These are phyloP conservation scores for Saccostrea glomerata DNA, from an alignment of 1,140 invertebrate species.

Conservation along the genomic window DNA sequence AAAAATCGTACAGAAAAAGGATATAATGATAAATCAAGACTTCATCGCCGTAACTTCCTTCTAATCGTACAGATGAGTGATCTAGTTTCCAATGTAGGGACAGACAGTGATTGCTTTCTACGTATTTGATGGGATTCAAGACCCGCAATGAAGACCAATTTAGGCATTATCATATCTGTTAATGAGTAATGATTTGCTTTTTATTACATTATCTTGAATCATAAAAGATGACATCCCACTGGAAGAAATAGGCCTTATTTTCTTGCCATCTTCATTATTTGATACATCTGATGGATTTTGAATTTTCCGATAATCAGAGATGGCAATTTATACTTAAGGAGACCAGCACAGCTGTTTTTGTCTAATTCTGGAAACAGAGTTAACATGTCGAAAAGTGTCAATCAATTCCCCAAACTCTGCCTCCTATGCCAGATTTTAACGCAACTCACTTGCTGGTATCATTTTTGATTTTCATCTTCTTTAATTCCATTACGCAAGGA, in stretches of 20 bases:
- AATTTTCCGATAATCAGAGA: not conserved
- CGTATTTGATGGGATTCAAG: slow-evolving; percentile 19
- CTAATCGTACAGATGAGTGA: not conserved
- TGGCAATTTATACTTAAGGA: not conserved
- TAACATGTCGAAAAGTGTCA: not conserved
- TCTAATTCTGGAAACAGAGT: not conserved
- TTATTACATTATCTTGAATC: slow-evolving; percentile 28
- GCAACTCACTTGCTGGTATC: not conserved
- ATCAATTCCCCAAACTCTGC: not conserved
- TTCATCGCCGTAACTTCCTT: not conserved
- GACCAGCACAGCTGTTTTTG: not conserved
- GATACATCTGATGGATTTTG: slow-evolving; percentile 24
- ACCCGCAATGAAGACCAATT: not conserved
- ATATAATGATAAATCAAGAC: slow-evolving; percentile 16
- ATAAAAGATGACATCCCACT: slow-evolving; percentile 31
- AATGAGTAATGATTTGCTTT: slow-evolving; percentile 28
- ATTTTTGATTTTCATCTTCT: not conserved
- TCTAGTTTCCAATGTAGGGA: not conserved
- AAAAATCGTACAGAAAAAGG: not conserved
- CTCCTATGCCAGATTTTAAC: not conserved
- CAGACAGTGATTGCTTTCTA: slow-evolving; percentile 9
- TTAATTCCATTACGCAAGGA: not conserved
- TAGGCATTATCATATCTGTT: slow-evolving; percentile 26
- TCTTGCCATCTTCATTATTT: slow-evolving; percentile 19
- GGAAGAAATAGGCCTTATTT: slow-evolving; percentile 20